Evolutionary conservation across 2,113 vertebrate genomes (phyloP), one percentile per base, ranked within the genome.

Genomic region (Paracanthobrama guichenoti): DNA sequence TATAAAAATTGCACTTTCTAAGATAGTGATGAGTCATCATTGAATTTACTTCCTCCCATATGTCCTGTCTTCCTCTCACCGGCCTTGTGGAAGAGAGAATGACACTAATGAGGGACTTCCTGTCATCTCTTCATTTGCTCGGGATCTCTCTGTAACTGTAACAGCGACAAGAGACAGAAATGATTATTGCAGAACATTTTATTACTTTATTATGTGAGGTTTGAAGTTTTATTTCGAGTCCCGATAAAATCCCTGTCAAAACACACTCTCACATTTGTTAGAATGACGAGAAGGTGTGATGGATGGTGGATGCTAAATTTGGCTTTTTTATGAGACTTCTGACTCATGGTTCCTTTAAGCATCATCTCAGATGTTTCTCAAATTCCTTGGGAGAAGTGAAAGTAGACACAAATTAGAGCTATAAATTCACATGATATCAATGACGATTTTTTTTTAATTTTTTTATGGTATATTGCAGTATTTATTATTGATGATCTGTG

Each of bases 61-160:
- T 67, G 69, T 77, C 50, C 53, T 16, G 24, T 44, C 55, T 60
- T 48, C 75, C 22, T 8, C 46, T 64, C 26, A 3, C 39, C 35
- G 11, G 11, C 48, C 71, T 81, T 59, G 42, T 14, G 3, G 66
- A 60, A 80, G 79, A 64, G 67, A 64, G 83, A 84, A 55, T 26
- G 78, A 84, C 78, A 87, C 59, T 76, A 87, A 84, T 77, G 79
- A 87, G 57, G 71, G 39, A 81, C 60, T 69, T 39, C 73, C 44
- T 69, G 53, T 81, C 82, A 81, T 64, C 22, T 86, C 75, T 79
- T 10, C 8, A 81, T 83, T 62, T 46, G 20, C 31, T 62, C 13
- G 6, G 46, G 16, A 42, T 55, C 46, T 59, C 48, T 69, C 28
- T 73, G 59, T 53, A 74, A 28, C 59, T 76, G 59, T 18, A 7